A percentile compares a stretch with the other conserved stretches of the same genome.
Conservation (phyloP, 1,140 invertebrate species). For the Lutraria rhynchaena region DNA sequence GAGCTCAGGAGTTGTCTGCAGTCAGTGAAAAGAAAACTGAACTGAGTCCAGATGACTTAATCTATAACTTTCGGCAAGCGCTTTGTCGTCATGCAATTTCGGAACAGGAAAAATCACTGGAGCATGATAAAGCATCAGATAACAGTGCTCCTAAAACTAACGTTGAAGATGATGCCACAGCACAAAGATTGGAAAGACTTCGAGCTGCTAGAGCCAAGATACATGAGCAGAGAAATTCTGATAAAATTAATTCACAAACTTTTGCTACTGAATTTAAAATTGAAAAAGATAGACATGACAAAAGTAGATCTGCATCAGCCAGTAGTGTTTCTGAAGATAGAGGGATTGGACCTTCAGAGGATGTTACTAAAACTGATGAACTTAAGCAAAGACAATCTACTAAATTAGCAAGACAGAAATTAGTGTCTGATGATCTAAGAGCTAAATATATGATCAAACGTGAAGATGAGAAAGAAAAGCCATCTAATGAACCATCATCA, state of each 20-base stretch:
- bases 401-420: conserved; percentile 39
- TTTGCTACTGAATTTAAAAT: conserved; percentile 48
- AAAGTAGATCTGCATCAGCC: conserved; percentile 4
- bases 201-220: conserved; percentile 46
- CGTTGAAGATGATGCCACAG: conserved; percentile 42
- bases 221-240: conserved; percentile 27
- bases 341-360: neutral
- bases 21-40: conserved; percentile 31
- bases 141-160: neutral
- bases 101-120: conserved; percentile 42
- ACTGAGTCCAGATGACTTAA: conserved; percentile 32
- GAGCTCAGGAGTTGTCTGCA: conserved; percentile 16
- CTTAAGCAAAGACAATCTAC: conserved; percentile 29
- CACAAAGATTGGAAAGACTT: conserved; percentile 45
- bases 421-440: conserved; percentile 48
- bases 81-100: conserved; percentile 56
- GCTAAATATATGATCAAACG: conserved; percentile 48
- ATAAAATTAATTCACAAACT: conserved; percentile 29
- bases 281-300: conserved; percentile 7
- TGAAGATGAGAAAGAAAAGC: conserved; percentile 38
- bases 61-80: conserved; percentile 55
- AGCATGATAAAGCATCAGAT: conserved; percentile 8
- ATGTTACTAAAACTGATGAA: conserved; percentile 27
- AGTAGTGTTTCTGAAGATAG: conserved; percentile 8
- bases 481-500: neutral